Evolutionary conservation across 2,888 invertebrate species (phyloP).

Genomic region (Andrena fulva): DNA sequence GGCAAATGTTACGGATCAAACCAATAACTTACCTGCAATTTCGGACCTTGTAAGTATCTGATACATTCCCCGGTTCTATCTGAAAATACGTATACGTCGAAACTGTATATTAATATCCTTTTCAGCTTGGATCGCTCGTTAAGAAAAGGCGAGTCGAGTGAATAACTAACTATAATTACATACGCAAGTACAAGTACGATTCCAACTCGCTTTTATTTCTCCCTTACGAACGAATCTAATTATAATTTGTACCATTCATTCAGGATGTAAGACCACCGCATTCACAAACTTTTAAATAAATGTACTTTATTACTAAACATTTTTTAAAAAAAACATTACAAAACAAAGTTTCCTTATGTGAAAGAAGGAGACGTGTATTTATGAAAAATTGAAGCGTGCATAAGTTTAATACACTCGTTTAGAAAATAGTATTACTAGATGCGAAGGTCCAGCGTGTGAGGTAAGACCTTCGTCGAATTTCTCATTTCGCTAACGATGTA

Average conservation of each 20-base stretch:
- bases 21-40: conserved; percentile 91
- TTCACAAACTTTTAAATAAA: conserved; percentile 49
- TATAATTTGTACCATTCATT: conserved; percentile 29
- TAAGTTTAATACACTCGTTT: conserved; percentile 13
- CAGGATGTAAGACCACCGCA: conserved; percentile 38
- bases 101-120: conserved; percentile 66
- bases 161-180: conserved; percentile 66
- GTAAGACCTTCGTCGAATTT: conserved; percentile 24
- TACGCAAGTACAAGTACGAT: conserved; percentile 22
- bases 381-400: neutral
- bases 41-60: conserved; percentile 89
- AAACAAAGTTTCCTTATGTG: conserved; percentile 3
- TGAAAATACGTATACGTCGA: conserved; percentile 12
- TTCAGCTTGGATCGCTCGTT: conserved; percentile 91
- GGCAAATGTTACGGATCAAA: conserved; percentile 87
- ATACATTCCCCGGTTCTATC: neutral
- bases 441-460: conserved; percentile 16
- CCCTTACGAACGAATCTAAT: conserved; percentile 22
- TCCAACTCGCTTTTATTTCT: conserved; percentile 18
- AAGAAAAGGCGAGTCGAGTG: conserved; percentile 92
- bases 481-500: neutral
- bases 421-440: neutral
- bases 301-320: conserved; percentile 44
- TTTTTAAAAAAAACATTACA: conserved; percentile 5
- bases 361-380: conserved; percentile 2